Conservation (phyloP, 1,140 invertebrate genomes). For the Eriosoma lanigerum region DNA sequence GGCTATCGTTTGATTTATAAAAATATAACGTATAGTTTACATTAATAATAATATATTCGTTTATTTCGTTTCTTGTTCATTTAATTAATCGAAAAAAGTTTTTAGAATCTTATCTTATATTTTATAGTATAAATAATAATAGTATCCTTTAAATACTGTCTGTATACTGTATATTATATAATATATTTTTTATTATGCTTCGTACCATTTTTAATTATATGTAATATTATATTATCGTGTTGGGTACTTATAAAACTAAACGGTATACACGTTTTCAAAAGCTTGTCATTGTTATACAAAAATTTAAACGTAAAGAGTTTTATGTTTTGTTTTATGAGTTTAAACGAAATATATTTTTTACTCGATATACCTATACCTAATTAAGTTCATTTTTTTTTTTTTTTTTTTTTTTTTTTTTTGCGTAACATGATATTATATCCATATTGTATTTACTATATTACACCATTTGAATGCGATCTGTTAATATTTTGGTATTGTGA, state of each 20-base stretch:
- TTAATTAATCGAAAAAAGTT: background rate
- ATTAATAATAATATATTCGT: no score
- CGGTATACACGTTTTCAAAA: background rate
- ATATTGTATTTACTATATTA: slow-evolving; percentile 18
- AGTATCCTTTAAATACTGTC: background rate
- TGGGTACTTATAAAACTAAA: background rate
- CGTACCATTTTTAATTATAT: background rate
- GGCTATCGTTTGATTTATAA: no score
- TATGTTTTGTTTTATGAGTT: background rate
- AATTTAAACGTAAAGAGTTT: slow-evolving; percentile 14
- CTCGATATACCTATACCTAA: no score
- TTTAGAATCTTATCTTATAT: background rate
- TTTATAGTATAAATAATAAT: background rate
- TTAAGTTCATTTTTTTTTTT: slow-evolving; percentile 33
- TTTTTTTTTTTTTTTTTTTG: slow-evolving; percentile 37
- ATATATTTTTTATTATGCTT: background rate
- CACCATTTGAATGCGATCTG: slow-evolving; percentile 31
- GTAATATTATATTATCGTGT: background rate
- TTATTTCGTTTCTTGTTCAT: background rate
- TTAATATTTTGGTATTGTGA: slow-evolving; percentile 31
- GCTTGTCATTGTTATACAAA: slow-evolving; percentile 4
- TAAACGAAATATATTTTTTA: slow-evolving; percentile 25
- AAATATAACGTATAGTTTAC: no score
- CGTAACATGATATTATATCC: slow-evolving; percentile 15
- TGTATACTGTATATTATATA: background rate